Evolutionary conservation across 2,113 vertebrate genomes (phyloP).

Genomic region (Tragelaphus strepsiceros): DNA sequence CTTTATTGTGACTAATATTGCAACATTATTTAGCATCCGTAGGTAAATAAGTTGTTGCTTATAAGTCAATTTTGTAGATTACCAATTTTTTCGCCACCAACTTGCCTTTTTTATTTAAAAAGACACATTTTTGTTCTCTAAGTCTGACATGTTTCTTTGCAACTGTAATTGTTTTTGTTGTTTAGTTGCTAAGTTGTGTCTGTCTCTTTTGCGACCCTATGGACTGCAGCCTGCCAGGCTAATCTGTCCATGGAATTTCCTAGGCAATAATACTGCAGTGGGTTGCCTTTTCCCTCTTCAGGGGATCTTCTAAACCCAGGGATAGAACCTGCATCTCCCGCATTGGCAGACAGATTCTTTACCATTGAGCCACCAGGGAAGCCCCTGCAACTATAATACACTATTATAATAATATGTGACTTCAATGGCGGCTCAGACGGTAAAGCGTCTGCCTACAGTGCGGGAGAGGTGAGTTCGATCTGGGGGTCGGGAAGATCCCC

Average conservation of each 20-base stretch:
- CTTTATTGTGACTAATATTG: background rate
- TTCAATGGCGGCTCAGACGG: no score
- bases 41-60: background rate
- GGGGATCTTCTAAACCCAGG: background rate
- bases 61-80: background rate
- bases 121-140: background rate
- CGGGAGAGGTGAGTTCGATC: rapidly evolving
- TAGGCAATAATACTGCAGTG: background rate
- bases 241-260: background rate
- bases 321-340: background rate
- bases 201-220: background rate
- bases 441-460: no score
- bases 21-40: background rate
- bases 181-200: background rate
- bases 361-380: background rate
- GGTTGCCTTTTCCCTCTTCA: background rate
- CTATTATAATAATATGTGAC: background rate
- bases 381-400: background rate
- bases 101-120: background rate
- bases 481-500: no score
- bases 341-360: background rate
- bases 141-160: background rate
- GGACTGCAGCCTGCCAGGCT: background rate
- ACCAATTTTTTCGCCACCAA: background rate
- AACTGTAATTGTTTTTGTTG: background rate